Evolutionary conservation across 2,888 invertebrate genomes (phyloP), one percentile per base, ranked within the genome.

Genomic region (Electrophaes corylata): DNA sequence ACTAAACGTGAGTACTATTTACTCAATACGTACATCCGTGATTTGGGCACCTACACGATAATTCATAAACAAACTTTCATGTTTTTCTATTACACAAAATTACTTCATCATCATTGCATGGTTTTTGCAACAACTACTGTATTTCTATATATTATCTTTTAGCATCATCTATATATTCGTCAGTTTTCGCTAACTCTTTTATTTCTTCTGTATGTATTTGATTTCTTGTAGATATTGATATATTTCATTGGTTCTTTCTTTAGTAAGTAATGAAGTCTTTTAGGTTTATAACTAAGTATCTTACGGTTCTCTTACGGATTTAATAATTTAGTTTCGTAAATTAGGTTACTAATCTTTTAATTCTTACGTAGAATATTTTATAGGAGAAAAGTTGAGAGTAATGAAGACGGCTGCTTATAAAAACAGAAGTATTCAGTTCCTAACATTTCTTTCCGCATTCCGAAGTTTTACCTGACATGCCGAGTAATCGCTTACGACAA

Each of bases 41-140:
- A 47, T 62, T 57, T 50, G 16, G 55, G 39, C 48, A 50, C 45
- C 45, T 19, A 39, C 58, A 52, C 43, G 62, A 54, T 64, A 62
- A 64, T 60, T 61, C 57, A 51, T 51, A 41, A 49, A 48, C 40
- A 57, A 41, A 58, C 60, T 54, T 57, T 39, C 41, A 53, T 40
- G 31, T n/a, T 48, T 31, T 39, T 4, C 6, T 37, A 37, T n/a
- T 48, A 26, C 31, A 53, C 11, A 43, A 4, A 46, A 49, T 57
- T 51, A 26, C 40, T 23, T 54, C 51, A 57, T 40, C 23, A 20
- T 20, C 5, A 14, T 41, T 41, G 41, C 41, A 18, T 10, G 11
- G 16, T 39, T 39, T 39, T 35, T 35, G 14, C 6, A 35, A 35
- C 26, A 10, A 10, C 35, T 35, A 8, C 5, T 35, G 14, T 14